phyloP scores from a whole-genome alignment of 2,113 vertebrate species.

The Sinocyclocheilus grahami region DNA sequence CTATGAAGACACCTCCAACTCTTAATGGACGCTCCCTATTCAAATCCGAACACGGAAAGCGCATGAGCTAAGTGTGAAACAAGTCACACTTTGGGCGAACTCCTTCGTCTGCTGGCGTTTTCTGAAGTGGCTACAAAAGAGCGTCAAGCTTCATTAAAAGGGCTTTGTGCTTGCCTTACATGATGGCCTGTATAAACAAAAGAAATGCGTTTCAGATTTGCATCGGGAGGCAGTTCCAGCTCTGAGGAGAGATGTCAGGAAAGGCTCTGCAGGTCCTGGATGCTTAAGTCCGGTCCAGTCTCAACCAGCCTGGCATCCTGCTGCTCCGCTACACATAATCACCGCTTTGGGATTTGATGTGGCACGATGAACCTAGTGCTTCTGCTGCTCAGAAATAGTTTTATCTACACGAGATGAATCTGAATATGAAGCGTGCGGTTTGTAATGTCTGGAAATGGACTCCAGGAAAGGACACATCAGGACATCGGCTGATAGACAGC shows the following conservation, averaged over 20 bases:
- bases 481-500: neutral
- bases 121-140: slow-evolving; percentile 48
- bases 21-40: neutral
- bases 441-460: neutral
- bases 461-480: slow-evolving; percentile 9
- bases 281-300: neutral
- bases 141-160: slow-evolving; percentile 54
- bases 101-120: neutral
- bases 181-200: slow-evolving; percentile 53
- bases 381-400: neutral
- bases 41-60: neutral
- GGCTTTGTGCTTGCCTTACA: slow-evolving; percentile 51
- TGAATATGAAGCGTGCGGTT: neutral
- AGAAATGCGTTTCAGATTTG: slow-evolving; percentile 7
- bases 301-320: neutral
- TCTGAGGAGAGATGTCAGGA: neutral
- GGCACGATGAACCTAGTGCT: neutral
- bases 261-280: neutral
- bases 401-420: neutral
- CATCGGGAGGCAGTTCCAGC: slow-evolving; percentile 1
- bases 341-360: neutral
- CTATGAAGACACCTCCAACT: neutral
- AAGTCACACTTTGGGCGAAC: neutral
- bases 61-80: slow-evolving; percentile 11
- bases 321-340: neutral